Evolutionary conservation across 2,888 invertebrate species (phyloP), one percentile per base, ranked within the genome.

Genomic region (Drosophila nigritarsus): DNA sequence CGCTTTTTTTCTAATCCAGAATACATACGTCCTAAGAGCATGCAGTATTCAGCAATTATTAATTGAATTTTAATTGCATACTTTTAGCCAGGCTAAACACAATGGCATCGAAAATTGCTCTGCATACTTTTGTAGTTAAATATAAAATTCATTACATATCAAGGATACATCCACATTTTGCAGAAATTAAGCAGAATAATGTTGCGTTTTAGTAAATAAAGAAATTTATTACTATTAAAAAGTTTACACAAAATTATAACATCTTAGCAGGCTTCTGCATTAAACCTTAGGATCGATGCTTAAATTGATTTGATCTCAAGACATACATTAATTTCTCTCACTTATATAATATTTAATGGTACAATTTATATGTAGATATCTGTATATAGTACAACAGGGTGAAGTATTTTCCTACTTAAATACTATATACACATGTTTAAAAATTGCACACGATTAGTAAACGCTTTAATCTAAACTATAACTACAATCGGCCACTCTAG

Each of bases 401-500:
- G 32, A 85, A 87, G 88, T 87, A 88, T 87, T 87, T 72, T 73
- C 30, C 64, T 84, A 87, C 63, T 56, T 62, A 55, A 53, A 48
- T 62, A 63, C 59, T 65, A 65, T 60, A 27, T 48, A 32, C 38
- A 63, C 71, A 75, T 55, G 65, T 63, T 61, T 73, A 65, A 38
- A 73, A 69, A 80, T 83, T 88, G 80, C 80, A 75, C 69, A 77
- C 49, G 58, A 53, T 74, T 49, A 53, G 74, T 66, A 71, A 74
- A 62, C 56, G 32, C 62, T 72, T 70, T 53, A 20, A 66, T 55
- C 54, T 72, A 82, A 51, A 38, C 61, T 75, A 80, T 30, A 66
- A 54, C 73, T 86, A 83, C 98, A 92, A 99, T 98, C 45, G 99
- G 99, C 18, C 98, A 98, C 72, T 98, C 97, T 65, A 76, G 65